These are phyloP conservation scores for Tolypeutes matacus DNA, from an alignment of 2,797 vertebrate genomes.

Conservation along the genomic window DNA sequence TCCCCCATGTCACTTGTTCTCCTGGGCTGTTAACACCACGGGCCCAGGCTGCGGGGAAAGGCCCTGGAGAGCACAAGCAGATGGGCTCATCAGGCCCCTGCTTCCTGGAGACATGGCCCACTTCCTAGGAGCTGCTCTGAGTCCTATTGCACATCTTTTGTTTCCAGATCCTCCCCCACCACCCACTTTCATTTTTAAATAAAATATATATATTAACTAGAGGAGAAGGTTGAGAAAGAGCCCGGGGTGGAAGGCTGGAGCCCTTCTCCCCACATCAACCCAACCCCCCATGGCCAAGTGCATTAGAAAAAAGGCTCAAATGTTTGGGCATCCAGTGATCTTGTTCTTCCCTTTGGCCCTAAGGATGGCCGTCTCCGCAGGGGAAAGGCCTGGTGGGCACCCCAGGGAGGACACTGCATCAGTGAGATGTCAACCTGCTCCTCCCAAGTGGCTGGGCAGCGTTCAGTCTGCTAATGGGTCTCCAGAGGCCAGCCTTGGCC, in stretches of 20 bases:
- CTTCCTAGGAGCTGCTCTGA: conserved; percentile 62
- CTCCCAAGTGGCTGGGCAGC: not conserved
- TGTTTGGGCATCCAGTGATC: not conserved
- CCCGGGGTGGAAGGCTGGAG: not conserved
- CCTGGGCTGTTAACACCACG: not conserved
- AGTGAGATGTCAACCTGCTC: not conserved
- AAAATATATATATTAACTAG: conserved; percentile 44
- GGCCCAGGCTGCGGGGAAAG: not conserved
- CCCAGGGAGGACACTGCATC: not conserved
- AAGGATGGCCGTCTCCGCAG: not conserved
- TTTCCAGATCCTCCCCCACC: conserved; percentile 57
- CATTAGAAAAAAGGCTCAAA: not conserved
- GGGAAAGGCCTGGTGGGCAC: not conserved
- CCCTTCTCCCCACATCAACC: not conserved
- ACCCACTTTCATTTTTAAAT: conserved; percentile 59
- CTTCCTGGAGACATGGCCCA: conserved; percentile 59
- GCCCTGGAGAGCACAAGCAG: not conserved
- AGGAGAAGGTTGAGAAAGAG: conserved; percentile 38
- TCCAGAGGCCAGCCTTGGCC: not conserved
- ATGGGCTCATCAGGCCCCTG: not conserved
- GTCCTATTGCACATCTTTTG: conserved; percentile 81
- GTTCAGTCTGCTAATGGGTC: conserved; percentile 28
- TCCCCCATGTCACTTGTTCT: not conserved
- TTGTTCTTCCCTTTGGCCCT: not conserved
- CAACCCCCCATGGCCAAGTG: not conserved